Evolutionary conservation across 2,113 vertebrate genomes (phyloP).

Genomic region (Alexandromys fortis): DNA sequence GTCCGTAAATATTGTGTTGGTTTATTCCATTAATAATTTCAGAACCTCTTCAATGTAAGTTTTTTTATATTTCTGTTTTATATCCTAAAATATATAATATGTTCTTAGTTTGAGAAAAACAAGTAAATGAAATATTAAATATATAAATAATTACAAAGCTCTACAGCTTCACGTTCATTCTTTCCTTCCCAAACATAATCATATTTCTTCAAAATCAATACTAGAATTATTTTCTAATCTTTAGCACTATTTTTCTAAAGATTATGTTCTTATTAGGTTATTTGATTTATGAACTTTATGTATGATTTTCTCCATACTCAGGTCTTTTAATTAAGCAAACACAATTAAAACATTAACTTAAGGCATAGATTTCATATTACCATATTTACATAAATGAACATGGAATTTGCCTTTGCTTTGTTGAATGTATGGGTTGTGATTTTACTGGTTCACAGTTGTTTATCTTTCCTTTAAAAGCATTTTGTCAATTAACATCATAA

Average conservation of each 20-base stretch:
- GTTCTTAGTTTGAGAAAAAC: not conserved
- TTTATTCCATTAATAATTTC: not conserved
- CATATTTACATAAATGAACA: not conserved
- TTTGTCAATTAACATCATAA: not conserved
- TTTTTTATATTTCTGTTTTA: not conserved
- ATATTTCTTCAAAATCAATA: conserved; percentile 1
- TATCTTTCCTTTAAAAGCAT: not conserved
- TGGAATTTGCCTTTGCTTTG: conserved; percentile 28
- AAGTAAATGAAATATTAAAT: not conserved
- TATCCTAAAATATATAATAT: not conserved
- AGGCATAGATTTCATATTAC: not conserved
- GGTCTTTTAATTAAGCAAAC: not conserved
- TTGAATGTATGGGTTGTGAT: not conserved
- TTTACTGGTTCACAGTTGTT: not conserved
- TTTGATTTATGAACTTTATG: not conserved
- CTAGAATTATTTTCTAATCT: not conserved
- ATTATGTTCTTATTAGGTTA: not conserved
- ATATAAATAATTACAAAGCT: not conserved
- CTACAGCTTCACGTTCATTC: not conserved
- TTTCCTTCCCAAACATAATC: not conserved
- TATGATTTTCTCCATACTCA: not conserved
- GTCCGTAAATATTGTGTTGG: not conserved
- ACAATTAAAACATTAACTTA: conserved; percentile 29
- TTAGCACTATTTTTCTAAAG: not conserved
- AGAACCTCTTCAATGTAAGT: not conserved